A percentile compares a stretch with the other conserved stretches of the same genome.
Conservation (phyloP, 2,797 vertebrate species). For the Macroramphosus scolopax region DNA sequence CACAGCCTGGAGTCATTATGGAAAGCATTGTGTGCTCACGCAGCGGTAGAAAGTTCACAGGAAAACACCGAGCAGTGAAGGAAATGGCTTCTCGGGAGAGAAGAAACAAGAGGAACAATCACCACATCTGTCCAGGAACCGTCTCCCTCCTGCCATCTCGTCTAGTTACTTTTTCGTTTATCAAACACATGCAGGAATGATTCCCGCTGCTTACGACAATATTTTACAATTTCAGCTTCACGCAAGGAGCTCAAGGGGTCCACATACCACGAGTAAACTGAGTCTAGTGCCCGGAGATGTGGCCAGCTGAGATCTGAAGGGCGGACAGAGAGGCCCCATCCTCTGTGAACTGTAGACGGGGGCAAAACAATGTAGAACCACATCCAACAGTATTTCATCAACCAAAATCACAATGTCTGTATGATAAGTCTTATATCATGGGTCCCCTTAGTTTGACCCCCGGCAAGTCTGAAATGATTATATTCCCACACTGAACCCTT, state of each 20-base stretch:
- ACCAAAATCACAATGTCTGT: background rate
- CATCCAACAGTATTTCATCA: background rate
- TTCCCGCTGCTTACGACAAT: slow-evolving; percentile 48
- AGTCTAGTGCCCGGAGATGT: slow-evolving; percentile 33
- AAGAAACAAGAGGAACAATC: slow-evolving; percentile 3
- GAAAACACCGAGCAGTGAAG: slow-evolving; percentile 19
- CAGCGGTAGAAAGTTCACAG: slow-evolving; percentile 42
- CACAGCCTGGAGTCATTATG: slow-evolving; percentile 62
- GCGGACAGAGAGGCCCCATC: slow-evolving; percentile 40
- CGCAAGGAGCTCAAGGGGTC: slow-evolving; percentile 21
- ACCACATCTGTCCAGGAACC: slow-evolving; percentile 12
- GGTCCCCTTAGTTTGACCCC: too few species aligned
- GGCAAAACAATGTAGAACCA: too few species aligned
- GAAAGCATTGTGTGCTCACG: slow-evolving; percentile 27
- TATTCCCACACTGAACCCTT: too few species aligned
- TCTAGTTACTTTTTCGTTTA: slow-evolving; percentile 18
- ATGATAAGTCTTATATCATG: too few species aligned
- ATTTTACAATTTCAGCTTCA: slow-evolving; percentile 31
- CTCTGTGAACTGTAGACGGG: slow-evolving; percentile 20
- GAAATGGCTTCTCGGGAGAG: background rate
- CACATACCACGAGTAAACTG: slow-evolving; percentile 22
- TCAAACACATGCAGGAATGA: slow-evolving; percentile 22
- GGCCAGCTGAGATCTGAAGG: slow-evolving; percentile 30
- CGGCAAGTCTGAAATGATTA: too few species aligned
- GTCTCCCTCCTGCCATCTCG: slow-evolving; percentile 25